phyloP scores from a whole-genome alignment of 2,797 vertebrate genomes.

The Coracias cyanogaster region DNA sequence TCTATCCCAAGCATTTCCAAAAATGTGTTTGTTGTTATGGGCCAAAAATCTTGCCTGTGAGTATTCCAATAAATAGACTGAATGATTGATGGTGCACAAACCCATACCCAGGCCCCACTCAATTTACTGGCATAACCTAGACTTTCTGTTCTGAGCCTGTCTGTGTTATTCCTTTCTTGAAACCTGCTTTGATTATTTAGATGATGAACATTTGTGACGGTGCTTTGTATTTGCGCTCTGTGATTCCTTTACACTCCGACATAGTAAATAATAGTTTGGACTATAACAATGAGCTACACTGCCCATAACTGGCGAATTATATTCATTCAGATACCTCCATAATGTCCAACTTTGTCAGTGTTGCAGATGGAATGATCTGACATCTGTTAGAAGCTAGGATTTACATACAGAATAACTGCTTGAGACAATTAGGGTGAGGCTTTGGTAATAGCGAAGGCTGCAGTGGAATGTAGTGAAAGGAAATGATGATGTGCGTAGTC shows the following conservation, averaged over 20 bases:
- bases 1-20: not conserved
- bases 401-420: not conserved
- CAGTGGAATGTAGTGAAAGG: not conserved
- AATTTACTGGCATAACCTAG: not conserved
- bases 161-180: not conserved
- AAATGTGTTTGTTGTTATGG: rapidly evolving
- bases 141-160: not conserved
- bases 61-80: not conserved
- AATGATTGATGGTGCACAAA: not conserved
- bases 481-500: not conserved
- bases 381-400: not conserved
- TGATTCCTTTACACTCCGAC: not conserved
- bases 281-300: not conserved
- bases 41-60: not conserved
- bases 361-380: not conserved
- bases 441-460: not conserved
- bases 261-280: not conserved
- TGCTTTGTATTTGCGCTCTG: not conserved
- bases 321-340: not conserved
- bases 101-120: not conserved
- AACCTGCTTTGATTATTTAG: not conserved
- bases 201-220: not conserved
- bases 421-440: not conserved
- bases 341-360: not conserved
- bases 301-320: not conserved